These are phyloP conservation scores for Boleophthalmus pectinirostris DNA, from an alignment of 2,113 vertebrate genomes.

Conservation along the genomic window DNA sequence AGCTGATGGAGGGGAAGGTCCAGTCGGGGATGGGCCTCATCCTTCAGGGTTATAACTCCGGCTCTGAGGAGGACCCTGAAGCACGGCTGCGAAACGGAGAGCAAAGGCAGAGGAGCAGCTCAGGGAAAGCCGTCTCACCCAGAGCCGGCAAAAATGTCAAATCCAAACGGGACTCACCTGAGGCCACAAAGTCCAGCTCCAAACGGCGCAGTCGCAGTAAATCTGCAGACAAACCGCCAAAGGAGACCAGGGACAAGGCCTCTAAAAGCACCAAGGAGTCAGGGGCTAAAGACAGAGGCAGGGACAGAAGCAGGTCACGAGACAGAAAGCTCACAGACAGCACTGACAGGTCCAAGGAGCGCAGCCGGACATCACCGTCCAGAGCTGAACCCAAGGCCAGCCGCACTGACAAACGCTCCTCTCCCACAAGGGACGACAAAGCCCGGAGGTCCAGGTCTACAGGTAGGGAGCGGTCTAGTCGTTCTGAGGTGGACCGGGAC, in stretches of 20 bases:
- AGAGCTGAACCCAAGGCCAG: conserved; percentile 82
- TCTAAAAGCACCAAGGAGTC: conserved; percentile 73
- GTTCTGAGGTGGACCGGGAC: conserved; percentile 85
- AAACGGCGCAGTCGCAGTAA: conserved; percentile 88
- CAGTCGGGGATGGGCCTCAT: conserved; percentile 98
- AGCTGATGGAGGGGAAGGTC: conserved; percentile 97
- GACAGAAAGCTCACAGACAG: conserved; percentile 86
- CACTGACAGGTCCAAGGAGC: conserved; percentile 85
- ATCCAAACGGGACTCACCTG: conserved; percentile 85
- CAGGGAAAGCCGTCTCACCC: conserved; percentile 76
- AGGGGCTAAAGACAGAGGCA: conserved; percentile 55
- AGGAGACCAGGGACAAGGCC: conserved; percentile 88
- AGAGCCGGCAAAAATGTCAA: conserved; percentile 74
- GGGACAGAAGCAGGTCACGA: conserved; percentile 85
- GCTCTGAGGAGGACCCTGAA: conserved; percentile 94
- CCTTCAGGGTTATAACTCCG: conserved; percentile 96
- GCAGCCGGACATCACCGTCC: conserved; percentile 79
- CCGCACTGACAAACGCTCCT: conserved; percentile 69
- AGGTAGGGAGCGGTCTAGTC: conserved; percentile 80
- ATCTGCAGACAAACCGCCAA: conserved; percentile 83
- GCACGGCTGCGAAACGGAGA: conserved; percentile 90
- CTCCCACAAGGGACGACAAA: conserved; percentile 65
- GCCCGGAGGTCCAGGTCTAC: conserved; percentile 82
- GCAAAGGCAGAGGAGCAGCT: conserved; percentile 71
- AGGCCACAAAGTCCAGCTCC: conserved; percentile 81